Base-by-base conservation (phyloP, 2,888 invertebrate species). In the Diarsia mendica region DNA sequence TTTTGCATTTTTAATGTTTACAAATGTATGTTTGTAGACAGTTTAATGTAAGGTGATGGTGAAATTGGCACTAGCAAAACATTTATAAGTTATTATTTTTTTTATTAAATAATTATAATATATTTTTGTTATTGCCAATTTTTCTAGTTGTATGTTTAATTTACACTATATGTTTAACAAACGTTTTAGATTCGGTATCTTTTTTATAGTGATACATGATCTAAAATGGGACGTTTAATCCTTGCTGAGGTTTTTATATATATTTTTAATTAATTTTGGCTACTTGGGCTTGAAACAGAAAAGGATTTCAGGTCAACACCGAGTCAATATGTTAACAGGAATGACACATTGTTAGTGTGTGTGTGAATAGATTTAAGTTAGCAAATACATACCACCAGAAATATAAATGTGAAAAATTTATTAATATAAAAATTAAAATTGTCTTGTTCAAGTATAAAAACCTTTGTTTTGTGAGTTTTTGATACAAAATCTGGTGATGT, bases 341-440 rank as follows among this genome's bases (percentile, higher is more conserved):
- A 94, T 95, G 95, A 92, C 89, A 93, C 90, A 90, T 90, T 93
- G 93, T 95, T 95, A 95, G 94, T 92, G 91, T 85, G 95, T 93
- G 95, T 94, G 95, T 94, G 92, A 91, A 87, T 94, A 94, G 89
- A 83, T 77, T 88, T 93, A 94, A 93, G 87, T 68, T 79, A 71
- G 86, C 89, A 83, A 88, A 88, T 88, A 91, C 87, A 89, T 88
- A 89, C 79, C 84, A 86, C 79, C 72, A 83, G 86, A 69, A 71
- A 66, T 72, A n/a, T 2, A 69, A 71, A 66, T 72, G 20, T 3
- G 23, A 8, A 9, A 23, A 61, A 63, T 3, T 3, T 39, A 5
- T 39, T n/a, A n/a, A 39, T 39, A 23, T 10, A 23, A 58, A 28
- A 58, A 5, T 6, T 23, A 28, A 23, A 49, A 46, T 60, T n/a